Conservation (phyloP, 2,113 vertebrate species). For the Ceyx melanurus region DNA sequence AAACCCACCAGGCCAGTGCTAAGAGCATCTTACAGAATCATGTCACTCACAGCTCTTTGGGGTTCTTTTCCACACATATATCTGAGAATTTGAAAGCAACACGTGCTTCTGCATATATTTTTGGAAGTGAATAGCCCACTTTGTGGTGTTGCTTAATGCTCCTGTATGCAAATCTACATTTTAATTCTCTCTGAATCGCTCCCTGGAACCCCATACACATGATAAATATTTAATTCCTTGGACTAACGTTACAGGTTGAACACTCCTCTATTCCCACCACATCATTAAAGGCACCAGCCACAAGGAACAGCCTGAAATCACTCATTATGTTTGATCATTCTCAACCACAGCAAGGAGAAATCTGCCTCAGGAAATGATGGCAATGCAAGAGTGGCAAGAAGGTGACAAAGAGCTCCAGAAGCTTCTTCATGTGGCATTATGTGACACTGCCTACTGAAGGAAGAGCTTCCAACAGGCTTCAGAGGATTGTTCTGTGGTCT, state of each 20-base stretch:
- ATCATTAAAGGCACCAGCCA: not conserved
- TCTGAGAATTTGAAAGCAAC: slow-evolving; percentile 21
- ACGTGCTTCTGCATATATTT: slow-evolving; percentile 4
- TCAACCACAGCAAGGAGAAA: not conserved
- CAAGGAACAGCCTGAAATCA: not conserved
- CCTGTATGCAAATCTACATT: not conserved
- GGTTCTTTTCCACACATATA: not conserved
- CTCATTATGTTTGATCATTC: not conserved
- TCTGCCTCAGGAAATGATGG: not conserved
- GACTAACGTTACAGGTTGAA: not conserved
- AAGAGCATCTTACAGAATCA: not conserved
- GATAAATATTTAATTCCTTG: slow-evolving; percentile 47
- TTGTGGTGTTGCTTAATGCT: not conserved
- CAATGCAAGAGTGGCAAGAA: not conserved
- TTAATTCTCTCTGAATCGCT: not conserved
- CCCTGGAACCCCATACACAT: not conserved
- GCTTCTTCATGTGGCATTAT: not conserved
- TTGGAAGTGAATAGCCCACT: not conserved
- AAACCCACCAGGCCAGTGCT: not conserved
- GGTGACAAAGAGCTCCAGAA: not conserved
- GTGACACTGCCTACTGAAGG: not conserved
- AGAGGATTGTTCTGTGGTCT: not conserved
- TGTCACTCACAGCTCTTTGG: not conserved
- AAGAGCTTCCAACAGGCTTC: not conserved
- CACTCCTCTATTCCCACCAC: not conserved